Conservation (phyloP, 1,140 invertebrate species). For the Sminthurinus signatus region DNA sequence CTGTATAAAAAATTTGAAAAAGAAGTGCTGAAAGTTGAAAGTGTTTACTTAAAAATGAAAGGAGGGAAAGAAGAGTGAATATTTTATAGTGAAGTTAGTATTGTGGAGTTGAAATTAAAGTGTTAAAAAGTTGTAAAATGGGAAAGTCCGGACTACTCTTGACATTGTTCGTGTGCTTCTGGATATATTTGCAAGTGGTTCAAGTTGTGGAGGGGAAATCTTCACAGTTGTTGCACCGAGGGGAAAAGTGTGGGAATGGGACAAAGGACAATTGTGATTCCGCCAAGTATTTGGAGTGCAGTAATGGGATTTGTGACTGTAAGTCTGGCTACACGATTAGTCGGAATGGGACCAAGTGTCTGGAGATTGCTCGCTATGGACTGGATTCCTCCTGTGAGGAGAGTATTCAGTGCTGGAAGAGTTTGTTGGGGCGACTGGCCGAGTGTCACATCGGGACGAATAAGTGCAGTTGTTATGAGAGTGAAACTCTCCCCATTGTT, state of each 20-base stretch:
- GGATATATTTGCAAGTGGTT: no score
- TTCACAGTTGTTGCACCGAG: neutral
- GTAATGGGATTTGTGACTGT: constrained; percentile 32
- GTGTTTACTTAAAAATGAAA: no score
- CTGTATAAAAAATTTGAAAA: no score
- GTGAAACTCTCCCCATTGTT: constrained; percentile 38
- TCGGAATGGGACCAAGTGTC: constrained; percentile 36
- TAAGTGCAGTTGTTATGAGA: constrained; percentile 39
- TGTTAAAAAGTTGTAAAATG: no score
- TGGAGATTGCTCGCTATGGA: constrained; percentile 39
- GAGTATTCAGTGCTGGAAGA: constrained; percentile 39
- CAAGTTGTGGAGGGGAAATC: no score
- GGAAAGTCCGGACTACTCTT: no score
- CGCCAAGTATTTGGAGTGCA: constrained; percentile 22
- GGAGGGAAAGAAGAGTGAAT: no score
- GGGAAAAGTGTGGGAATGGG: constrained; percentile 6
- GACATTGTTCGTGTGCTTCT: no score
- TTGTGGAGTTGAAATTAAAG: no score
- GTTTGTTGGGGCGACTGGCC: constrained; percentile 33
- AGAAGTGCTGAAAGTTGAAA: no score
- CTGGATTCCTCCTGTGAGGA: constrained; percentile 38
- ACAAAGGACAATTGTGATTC: constrained; percentile 19
- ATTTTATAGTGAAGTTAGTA: no score
- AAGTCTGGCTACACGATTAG: constrained; percentile 36
- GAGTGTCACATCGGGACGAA: constrained; percentile 23